Conservation (phyloP, 2,797 vertebrate species). For the Acrossocheilus fasciatus region DNA sequence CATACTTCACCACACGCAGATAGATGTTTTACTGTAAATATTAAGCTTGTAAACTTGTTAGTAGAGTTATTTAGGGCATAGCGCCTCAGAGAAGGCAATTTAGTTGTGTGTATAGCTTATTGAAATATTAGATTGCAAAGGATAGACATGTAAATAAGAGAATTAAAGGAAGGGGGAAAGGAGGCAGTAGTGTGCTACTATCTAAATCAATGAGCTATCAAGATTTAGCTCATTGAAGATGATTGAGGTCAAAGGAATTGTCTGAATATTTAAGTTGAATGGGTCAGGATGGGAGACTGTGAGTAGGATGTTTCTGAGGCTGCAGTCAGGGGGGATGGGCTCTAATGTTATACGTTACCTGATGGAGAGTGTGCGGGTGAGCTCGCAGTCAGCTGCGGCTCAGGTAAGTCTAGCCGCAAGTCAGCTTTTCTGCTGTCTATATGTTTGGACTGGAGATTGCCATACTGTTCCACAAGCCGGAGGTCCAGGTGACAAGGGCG, state of each 20-base stretch:
- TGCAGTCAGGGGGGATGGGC: conserved; percentile 67
- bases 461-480: conserved; percentile 83
- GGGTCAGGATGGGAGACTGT: conserved; percentile 56
- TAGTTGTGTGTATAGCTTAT: conserved; percentile 58
- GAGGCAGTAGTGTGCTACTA: conserved; percentile 34
- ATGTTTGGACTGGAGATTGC: conserved; percentile 79
- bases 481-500: conserved; percentile 93
- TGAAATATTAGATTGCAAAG: conserved; percentile 67
- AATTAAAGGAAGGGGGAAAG: conserved; percentile 3
- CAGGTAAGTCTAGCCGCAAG: conserved; percentile 83
- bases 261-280: conserved; percentile 56
- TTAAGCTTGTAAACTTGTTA: conserved; percentile 62
- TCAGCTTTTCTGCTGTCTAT: conserved; percentile 85
- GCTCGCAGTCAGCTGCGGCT: conserved; percentile 85
- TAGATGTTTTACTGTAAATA: conserved; percentile 57
- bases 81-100: conserved; percentile 68
- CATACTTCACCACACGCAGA: conserved; percentile 54
- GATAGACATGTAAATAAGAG: conserved; percentile 55
- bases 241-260: conserved; percentile 47
- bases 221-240: conserved; percentile 41
- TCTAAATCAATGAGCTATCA: conserved; percentile 25
- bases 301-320: conserved; percentile 32
- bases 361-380: conserved; percentile 88
- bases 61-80: conserved; percentile 61
- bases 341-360: conserved; percentile 96